Evolutionary conservation across 2,888 invertebrate species (phyloP), one percentile per base, ranked within the genome.

Genomic region (Acronicta psi): DNA sequence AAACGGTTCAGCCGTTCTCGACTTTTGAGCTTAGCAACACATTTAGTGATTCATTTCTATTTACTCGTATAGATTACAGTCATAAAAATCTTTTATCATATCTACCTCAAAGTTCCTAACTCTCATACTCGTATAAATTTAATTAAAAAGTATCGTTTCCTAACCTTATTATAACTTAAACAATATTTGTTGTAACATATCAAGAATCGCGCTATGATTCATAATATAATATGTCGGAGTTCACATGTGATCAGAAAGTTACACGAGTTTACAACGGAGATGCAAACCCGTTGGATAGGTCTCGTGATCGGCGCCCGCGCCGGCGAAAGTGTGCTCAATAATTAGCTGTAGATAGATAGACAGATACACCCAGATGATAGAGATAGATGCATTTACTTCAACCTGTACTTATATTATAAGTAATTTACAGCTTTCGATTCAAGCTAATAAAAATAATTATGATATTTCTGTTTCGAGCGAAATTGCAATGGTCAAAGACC

Each of bases 321-420:
- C 13, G 52, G 72, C 72, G 75, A 74, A 75, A 73, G 73, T 74
- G 56, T 69, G 55, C 53, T 69, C 51, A 71, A 65, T 70, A 51
- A 67, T 59, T 50, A 60, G 41, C 14, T 53, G 25, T n/a, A 41
- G 14, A 50, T 44, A 18, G 18, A 20, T 37, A 41, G 18, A 20
- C 23, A 41, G 31, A 40, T 31, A 49, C 18, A 50, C 16, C 38
- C 31, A n/a, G n/a, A n/a, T n/a, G n/a, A n/a, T n/a, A n/a, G n/a
- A n/a, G n/a, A n/a, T n/a, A n/a, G n/a, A n/a, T n/a, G 31, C 11
- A 41, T 50, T 18, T 29, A 31, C 31, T 31, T 2, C 7, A 20
- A 36, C 18, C 3, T 7, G 9, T 20, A 29, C 25, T 11, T 43
- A 25, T 42, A n/a, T n/a, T n/a, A n/a, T n/a, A n/a, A n/a, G n/a